A percentile compares a stretch with the other conserved stretches of the same genome.
These are phyloP conservation scores for Pseudomyrmex gracilis DNA, from an alignment of 1,140 invertebrate species.

Conservation along the genomic window DNA sequence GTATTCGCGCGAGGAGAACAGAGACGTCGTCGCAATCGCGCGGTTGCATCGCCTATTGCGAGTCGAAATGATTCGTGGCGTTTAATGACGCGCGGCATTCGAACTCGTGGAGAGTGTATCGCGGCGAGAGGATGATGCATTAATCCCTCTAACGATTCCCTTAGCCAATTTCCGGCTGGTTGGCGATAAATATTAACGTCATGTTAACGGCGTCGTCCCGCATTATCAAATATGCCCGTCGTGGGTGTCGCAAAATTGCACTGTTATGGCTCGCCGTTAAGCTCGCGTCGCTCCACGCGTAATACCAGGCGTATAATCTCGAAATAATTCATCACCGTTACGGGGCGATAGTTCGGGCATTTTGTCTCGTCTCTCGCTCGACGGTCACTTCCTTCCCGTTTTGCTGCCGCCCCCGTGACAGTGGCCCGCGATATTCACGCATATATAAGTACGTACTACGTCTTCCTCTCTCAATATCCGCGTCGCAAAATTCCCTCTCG, in stretches of 20 bases:
- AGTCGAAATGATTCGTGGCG: constrained; percentile 49
- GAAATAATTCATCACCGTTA: constrained; percentile 43
- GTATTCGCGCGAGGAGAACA: not conserved
- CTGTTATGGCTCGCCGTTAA: constrained; percentile 62
- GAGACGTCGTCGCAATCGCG: not conserved
- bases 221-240: constrained; percentile 65
- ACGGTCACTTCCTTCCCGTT: constrained; percentile 7
- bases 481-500: constrained; percentile 12
- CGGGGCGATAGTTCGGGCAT: constrained; percentile 16
- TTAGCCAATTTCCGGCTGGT: constrained; percentile 70
- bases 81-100: constrained; percentile 58
- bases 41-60: constrained; percentile 17
- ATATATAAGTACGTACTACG: not conserved
- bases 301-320: constrained; percentile 50
- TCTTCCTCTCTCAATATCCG: not conserved
- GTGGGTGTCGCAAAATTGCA: constrained; percentile 56
- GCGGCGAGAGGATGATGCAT: constrained; percentile 29
- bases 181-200: constrained; percentile 76
- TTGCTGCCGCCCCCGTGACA: not conserved
- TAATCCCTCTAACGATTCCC: constrained; percentile 67
- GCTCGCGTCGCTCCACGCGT: constrained; percentile 36
- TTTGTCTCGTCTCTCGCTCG: constrained; percentile 6
- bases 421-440: not conserved
- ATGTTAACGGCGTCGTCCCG: constrained; percentile 61
- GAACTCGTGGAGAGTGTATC: constrained; percentile 19